Evolutionary conservation across 1,140 invertebrate species (phyloP).

Genomic region (Colletes gigas): DNA sequence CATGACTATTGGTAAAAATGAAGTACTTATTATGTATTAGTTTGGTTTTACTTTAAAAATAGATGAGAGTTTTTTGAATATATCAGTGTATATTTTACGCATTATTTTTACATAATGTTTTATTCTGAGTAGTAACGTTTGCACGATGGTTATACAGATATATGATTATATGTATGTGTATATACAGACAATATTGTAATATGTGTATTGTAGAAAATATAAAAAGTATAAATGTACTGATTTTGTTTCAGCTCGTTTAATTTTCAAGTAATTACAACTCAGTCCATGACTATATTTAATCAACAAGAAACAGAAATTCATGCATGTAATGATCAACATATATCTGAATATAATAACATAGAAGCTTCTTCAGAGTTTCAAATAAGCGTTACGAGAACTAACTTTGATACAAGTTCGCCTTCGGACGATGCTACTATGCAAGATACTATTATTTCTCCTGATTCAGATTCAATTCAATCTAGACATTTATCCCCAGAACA

Average conservation of each 20-base stretch:
- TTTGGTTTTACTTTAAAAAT: too few species aligned
- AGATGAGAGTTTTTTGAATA: too few species aligned
- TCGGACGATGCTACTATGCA: slow-evolving; percentile 74
- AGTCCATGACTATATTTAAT: slow-evolving; percentile 47
- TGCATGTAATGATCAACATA: slow-evolving; percentile 55
- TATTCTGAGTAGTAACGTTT: too few species aligned
- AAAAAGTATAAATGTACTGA: slow-evolving; percentile 23
- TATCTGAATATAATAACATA: slow-evolving; percentile 61
- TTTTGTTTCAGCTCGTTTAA: slow-evolving; percentile 67
- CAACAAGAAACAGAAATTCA: slow-evolving; percentile 45
- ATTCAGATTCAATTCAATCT: slow-evolving; percentile 72
- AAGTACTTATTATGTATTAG: too few species aligned
- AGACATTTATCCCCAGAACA: slow-evolving; percentile 65
- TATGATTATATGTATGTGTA: too few species aligned
- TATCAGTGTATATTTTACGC: too few species aligned
- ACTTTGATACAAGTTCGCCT: slow-evolving; percentile 72
- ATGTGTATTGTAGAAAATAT: neutral
- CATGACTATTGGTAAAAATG: too few species aligned
- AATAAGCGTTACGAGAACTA: slow-evolving; percentile 72
- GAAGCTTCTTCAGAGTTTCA: slow-evolving; percentile 71
- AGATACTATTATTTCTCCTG: slow-evolving; percentile 76
- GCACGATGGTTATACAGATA: too few species aligned
- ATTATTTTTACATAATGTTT: too few species aligned
- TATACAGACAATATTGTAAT: neutral
- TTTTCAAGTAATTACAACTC: slow-evolving; percentile 62